Evolutionary conservation across 2,888 invertebrate species (phyloP).

Genomic region (Theretra japonica): DNA sequence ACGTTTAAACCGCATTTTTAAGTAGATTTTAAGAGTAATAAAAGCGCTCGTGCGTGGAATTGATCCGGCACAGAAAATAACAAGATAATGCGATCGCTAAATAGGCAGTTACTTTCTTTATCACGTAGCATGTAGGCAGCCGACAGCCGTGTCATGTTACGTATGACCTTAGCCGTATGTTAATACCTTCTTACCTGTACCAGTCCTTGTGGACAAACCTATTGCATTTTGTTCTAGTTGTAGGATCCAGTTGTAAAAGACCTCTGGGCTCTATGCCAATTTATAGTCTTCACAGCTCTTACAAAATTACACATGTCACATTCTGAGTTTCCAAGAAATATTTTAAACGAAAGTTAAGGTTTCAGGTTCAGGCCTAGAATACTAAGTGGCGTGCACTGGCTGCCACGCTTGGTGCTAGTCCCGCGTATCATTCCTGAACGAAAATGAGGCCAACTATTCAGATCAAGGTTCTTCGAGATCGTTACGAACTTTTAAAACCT

Average conservation of each 20-base stretch:
- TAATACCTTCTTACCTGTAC: conserved; percentile 41
- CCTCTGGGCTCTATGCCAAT: not conserved
- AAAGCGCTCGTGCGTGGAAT: conserved; percentile 25
- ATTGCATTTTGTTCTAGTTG: conserved; percentile 43
- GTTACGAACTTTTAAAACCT: not conserved
- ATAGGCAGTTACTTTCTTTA: conserved; percentile 47
- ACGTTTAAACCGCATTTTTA: not conserved
- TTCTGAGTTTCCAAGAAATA: conserved; percentile 50
- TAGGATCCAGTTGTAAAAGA: conserved; percentile 32
- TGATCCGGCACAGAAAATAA: conserved; percentile 14
- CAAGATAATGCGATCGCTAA: conserved; percentile 35
- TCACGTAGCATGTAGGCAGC: conserved; percentile 43
- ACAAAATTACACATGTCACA: conserved; percentile 21
- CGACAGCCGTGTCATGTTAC: conserved; percentile 36
- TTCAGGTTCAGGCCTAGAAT: conserved; percentile 29
- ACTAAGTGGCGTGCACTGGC: conserved; percentile 29
- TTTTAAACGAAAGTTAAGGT: conserved; percentile 56
- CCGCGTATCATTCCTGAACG: conserved; percentile 44
- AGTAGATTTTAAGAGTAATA: conserved; percentile 22
- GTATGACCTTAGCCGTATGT: conserved; percentile 48
- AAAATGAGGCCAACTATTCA: conserved; percentile 22
- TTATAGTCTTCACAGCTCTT: conserved; percentile 9
- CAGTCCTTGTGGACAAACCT: conserved; percentile 42
- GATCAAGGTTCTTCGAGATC: conserved; percentile 18
- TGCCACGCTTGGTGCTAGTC: conserved; percentile 43